phyloP scores from a whole-genome alignment of 2,113 vertebrate genomes.

The Brachypodius melanocephalos region DNA sequence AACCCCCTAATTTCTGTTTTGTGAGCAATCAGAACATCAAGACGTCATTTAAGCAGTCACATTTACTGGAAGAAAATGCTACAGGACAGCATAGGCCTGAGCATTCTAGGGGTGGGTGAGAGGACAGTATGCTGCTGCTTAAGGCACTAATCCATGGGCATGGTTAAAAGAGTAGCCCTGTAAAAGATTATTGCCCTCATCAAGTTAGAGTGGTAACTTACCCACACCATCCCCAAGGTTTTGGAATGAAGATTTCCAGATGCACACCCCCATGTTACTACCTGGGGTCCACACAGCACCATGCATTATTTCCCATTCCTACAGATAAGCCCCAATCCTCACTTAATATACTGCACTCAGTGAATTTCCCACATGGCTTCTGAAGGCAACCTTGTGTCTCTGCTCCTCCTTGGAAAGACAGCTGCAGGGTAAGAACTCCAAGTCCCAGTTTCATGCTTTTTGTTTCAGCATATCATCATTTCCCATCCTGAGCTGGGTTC shows the following conservation, averaged over 20 bases:
- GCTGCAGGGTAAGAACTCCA: neutral
- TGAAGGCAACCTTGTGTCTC: neutral
- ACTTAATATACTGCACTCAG: accelerated
- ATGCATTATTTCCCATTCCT: neutral
- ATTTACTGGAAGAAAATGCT: neutral
- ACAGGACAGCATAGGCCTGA: accelerated
- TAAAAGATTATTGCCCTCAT: neutral
- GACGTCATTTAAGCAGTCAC: neutral
- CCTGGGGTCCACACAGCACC: neutral
- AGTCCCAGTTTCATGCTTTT: conserved; percentile 33
- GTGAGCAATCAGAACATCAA: neutral
- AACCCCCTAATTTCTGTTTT: neutral
- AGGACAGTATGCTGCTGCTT: neutral
- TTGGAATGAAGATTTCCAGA: neutral
- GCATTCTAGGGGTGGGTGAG: neutral
- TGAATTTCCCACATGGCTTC: neutral
- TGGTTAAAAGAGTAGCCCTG: accelerated
- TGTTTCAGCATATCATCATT: conserved; percentile 45
- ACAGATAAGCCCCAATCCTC: neutral
- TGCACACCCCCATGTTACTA: neutral
- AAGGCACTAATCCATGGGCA: neutral
- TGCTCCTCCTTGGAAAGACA: neutral
- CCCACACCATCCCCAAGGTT: accelerated
- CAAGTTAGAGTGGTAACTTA: neutral
- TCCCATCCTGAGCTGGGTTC: conserved; percentile 50